phyloP scores from a whole-genome alignment of 1,140 invertebrate species.

The Xylocopa sonorina region DNA sequence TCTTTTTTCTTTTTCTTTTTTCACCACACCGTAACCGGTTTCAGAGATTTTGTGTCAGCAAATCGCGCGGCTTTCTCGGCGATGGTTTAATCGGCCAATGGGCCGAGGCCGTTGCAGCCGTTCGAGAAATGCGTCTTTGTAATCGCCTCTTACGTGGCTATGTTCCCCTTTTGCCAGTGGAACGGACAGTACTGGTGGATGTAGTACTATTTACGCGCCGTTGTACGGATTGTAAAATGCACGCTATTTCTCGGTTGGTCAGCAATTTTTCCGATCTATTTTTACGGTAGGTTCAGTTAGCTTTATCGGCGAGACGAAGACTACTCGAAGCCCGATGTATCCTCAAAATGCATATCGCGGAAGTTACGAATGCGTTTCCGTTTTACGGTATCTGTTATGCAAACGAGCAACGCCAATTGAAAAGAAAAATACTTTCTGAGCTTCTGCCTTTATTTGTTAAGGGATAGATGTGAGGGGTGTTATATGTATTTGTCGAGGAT shows the following conservation, averaged over 20 bases:
- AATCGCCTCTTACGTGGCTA: neutral
- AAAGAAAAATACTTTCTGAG: too few relatives aligned
- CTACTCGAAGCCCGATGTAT: neutral
- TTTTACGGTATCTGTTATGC: too few relatives aligned
- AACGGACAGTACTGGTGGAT: neutral
- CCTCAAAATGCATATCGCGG: neutral
- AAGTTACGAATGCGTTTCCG: too few relatives aligned
- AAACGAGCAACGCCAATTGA: too few relatives aligned
- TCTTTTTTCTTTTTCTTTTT: conserved; percentile 50
- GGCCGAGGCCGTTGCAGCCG: conserved; percentile 52
- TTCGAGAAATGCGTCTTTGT: conserved; percentile 43
- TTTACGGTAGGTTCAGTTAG: neutral
- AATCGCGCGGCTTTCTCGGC: conserved; percentile 38
- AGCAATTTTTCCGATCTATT: neutral
- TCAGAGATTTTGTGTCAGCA: conserved; percentile 48
- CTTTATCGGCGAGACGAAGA: neutral
- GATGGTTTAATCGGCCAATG: conserved; percentile 50
- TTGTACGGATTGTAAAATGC: neutral
- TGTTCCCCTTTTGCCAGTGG: too few relatives aligned
- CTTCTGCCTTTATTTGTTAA: too few relatives aligned
- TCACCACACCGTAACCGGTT: conserved; percentile 24
- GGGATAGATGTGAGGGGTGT: too few relatives aligned
- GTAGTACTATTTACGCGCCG: neutral
- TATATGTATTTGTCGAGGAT: neutral
- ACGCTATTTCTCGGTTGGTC: neutral